These are phyloP conservation scores for Blennius ocellaris DNA, from an alignment of 2,113 vertebrate genomes.

Conservation along the genomic window DNA sequence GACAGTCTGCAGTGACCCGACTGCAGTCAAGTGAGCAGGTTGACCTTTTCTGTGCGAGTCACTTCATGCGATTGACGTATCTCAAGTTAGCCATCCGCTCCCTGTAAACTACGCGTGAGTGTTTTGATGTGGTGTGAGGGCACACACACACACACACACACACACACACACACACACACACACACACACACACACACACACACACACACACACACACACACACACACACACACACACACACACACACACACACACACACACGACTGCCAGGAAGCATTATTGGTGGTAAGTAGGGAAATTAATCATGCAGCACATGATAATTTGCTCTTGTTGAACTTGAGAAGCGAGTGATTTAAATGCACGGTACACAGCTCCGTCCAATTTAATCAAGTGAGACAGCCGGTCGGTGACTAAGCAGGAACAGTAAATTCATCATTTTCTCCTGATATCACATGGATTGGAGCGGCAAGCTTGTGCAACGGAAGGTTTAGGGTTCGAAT, in stretches of 20 bases:
- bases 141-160: too few relatives aligned
- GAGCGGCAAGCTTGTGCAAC: too few relatives aligned
- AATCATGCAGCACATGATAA: constrained; percentile 51
- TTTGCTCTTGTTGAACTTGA: constrained; percentile 43
- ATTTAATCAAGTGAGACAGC: neutral
- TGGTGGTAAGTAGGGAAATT: constrained; percentile 40
- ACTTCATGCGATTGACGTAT: constrained; percentile 25
- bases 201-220: too few relatives aligned
- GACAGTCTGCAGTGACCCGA: constrained; percentile 15
- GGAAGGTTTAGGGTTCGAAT: too few relatives aligned
- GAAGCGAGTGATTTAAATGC: constrained; percentile 29
- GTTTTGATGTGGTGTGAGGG: constrained; percentile 5
- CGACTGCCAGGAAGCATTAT: constrained; percentile 29
- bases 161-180: too few relatives aligned
- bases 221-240: too few relatives aligned
- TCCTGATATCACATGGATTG: neutral
- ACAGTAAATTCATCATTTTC: constrained; percentile 16
- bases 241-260: too few relatives aligned
- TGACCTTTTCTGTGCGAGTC: neutral
- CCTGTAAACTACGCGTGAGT: neutral
- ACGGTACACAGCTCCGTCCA: neutral
- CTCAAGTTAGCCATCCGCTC: constrained; percentile 6
- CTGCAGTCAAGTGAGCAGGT: constrained; percentile 8
- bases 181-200: too few relatives aligned
- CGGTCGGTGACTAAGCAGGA: neutral